Evolutionary conservation across 2,888 invertebrate genomes (phyloP).

Genomic region (Pterostichus niger): DNA sequence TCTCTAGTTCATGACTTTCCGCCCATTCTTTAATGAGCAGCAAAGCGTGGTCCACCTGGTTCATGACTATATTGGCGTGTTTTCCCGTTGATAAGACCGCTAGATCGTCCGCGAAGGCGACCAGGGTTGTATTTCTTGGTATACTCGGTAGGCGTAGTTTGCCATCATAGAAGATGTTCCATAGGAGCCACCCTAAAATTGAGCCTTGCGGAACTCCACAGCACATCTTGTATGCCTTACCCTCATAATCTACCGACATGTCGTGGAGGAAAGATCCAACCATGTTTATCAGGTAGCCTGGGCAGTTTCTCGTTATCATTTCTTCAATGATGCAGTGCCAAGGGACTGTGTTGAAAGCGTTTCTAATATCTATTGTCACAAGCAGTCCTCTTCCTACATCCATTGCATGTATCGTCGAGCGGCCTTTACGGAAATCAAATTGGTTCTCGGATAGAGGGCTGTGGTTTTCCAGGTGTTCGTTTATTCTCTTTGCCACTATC

Average conservation of each 20-base stretch:
- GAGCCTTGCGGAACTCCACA: slow-evolving; percentile 4
- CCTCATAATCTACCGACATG: too few species aligned
- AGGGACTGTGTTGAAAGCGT: slow-evolving; percentile 40
- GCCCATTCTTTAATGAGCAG: not conserved
- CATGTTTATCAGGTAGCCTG: slow-evolving; percentile 45
- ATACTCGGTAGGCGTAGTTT: not conserved
- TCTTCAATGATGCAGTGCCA: slow-evolving; percentile 29
- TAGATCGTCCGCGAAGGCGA: slow-evolving; percentile 1
- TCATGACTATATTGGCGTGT: not conserved
- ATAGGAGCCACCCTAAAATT: too few species aligned
- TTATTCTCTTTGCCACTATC: slow-evolving; percentile 8
- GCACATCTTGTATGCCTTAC: too few species aligned
- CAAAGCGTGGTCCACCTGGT: not conserved
- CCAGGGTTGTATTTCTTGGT: not conserved
- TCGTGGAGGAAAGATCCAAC: not conserved
- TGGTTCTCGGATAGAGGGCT: slow-evolving; percentile 27
- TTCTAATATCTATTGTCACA: slow-evolving; percentile 50
- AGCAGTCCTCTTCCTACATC: slow-evolving; percentile 10
- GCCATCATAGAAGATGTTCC: not conserved
- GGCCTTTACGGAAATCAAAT: slow-evolving; percentile 40
- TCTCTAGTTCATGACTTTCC: not conserved
- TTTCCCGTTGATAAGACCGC: not conserved
- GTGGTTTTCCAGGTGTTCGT: slow-evolving; percentile 26
- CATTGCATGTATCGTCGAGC: slow-evolving; percentile 7
- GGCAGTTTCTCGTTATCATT: not conserved